A percentile compares a stretch with the other conserved stretches of the same genome.
Evolutionary conservation across 2,888 invertebrate genomes (phyloP).

Genomic region (Oligia fasciuncula): DNA sequence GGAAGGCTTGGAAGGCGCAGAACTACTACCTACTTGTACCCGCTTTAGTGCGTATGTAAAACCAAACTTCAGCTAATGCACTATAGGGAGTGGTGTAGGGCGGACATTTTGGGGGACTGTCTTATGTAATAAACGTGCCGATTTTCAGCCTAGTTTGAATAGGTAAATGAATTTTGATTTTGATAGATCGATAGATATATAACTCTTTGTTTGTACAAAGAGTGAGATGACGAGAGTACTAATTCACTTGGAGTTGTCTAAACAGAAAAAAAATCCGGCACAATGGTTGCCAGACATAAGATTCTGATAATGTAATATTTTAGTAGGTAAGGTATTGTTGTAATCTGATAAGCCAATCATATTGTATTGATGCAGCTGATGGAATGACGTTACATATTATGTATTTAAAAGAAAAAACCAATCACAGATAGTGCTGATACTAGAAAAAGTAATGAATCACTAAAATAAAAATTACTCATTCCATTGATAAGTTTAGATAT

Average conservation of each 20-base stretch:
- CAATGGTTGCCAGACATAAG: too few relatives aligned
- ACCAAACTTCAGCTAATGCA: neutral
- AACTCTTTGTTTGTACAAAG: neutral
- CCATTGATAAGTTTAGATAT: neutral
- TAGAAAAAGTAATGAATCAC: constrained; percentile 23
- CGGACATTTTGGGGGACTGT: too few relatives aligned
- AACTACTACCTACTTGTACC: too few relatives aligned
- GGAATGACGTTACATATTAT: neutral
- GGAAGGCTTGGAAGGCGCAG: neutral
- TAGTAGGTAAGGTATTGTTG: neutral
- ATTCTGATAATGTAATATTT: neutral
- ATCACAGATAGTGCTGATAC: neutral
- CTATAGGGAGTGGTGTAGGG: neutral
- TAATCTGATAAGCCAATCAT: constrained; percentile 26
- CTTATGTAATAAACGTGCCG: too few relatives aligned
- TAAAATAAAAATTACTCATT: constrained; percentile 18
- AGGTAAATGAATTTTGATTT: neutral
- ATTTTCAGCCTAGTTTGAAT: neutral
- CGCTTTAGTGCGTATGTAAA: neutral
- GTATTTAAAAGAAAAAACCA: neutral
- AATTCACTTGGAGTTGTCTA: neutral
- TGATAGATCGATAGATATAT: neutral
- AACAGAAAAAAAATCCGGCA: too few relatives aligned
- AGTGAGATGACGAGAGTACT: neutral
- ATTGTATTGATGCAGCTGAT: constrained; percentile 11